These are phyloP conservation scores for Pseudochromis fuscus DNA, from an alignment of 2,797 vertebrate species.

Conservation along the genomic window DNA sequence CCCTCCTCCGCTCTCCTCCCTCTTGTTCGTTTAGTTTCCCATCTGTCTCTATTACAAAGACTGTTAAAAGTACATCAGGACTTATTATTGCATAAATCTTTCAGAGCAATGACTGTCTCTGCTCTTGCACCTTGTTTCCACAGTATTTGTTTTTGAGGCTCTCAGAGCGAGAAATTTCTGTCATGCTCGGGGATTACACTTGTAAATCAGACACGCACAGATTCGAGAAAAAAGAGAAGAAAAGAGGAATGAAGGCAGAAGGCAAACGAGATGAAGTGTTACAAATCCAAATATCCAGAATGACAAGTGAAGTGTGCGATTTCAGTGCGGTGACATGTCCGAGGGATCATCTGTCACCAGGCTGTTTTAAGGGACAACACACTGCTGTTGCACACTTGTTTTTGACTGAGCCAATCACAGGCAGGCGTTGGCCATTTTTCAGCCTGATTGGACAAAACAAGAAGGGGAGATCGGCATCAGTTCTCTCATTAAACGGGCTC, in stretches of 20 bases:
- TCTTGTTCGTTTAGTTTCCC: slow-evolving; percentile 69
- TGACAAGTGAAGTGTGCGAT: slow-evolving; percentile 59
- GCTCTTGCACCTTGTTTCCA: slow-evolving; percentile 45
- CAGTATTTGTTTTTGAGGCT: slow-evolving; percentile 59
- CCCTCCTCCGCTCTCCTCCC: slow-evolving; percentile 64
- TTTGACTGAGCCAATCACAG: slow-evolving; percentile 61
- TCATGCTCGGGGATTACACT: slow-evolving; percentile 59
- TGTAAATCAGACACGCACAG: slow-evolving; percentile 60
- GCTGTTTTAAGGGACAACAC: slow-evolving; percentile 47
- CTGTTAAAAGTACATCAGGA: slow-evolving; percentile 74
- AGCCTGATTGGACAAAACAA: slow-evolving; percentile 57
- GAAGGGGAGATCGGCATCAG: slow-evolving; percentile 32
- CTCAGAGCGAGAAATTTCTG: slow-evolving; percentile 44
- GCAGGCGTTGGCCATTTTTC: slow-evolving; percentile 47
- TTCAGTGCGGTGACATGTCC: slow-evolving; percentile 50
- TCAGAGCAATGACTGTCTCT: slow-evolving; percentile 33
- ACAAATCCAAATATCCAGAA: slow-evolving; percentile 50
- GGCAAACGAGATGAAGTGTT: slow-evolving; percentile 47
- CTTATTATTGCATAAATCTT: slow-evolving; percentile 70
- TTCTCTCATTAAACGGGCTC: slow-evolving; percentile 61
- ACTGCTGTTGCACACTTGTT: slow-evolving; percentile 38
- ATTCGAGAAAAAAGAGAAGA: slow-evolving; percentile 36
- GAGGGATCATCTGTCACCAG: slow-evolving; percentile 56
- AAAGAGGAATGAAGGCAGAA: slow-evolving; percentile 29
- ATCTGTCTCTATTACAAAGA: slow-evolving; percentile 77